Percentiles rank a stretch among this genome's conserved stretches.
Conservation (phyloP, 2,888 invertebrate species). For the Parnassius orleans region DNA sequence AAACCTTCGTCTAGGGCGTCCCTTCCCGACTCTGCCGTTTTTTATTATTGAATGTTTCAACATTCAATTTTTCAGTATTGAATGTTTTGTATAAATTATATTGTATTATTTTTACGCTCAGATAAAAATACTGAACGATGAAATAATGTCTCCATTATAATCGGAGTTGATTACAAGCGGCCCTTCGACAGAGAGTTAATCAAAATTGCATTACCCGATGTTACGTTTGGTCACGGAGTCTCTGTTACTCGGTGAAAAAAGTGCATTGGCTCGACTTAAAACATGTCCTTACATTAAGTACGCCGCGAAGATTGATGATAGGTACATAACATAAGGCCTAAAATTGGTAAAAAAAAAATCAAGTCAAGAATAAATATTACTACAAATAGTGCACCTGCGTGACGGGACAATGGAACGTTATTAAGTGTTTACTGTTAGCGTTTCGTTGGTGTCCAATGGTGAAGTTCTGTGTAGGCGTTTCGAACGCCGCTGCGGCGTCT, state of each 20-base stretch:
- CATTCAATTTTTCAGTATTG: no score
- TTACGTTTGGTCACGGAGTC: conserved; percentile 62
- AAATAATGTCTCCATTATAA: conserved; percentile 65
- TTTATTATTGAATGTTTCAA: no score
- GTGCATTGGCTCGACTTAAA: conserved; percentile 27
- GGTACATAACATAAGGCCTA: conserved; percentile 8
- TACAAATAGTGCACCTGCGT: conserved; percentile 52
- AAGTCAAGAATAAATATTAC: conserved; percentile 30
- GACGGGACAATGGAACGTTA: conserved; percentile 38
- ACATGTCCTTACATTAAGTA: conserved; percentile 32
- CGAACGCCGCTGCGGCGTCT: conserved; percentile 54
- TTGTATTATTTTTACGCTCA: neutral
- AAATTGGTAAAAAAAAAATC: conserved; percentile 4
- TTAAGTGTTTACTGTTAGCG: conserved; percentile 62
- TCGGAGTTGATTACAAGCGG: conserved; percentile 47
- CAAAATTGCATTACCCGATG: conserved; percentile 71
- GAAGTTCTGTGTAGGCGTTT: conserved; percentile 54
- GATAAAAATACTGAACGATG: conserved; percentile 33
- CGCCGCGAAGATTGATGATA: conserved; percentile 56
- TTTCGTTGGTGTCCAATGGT: conserved; percentile 54
- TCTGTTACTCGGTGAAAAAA: conserved; percentile 47
- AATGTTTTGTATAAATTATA: no score
- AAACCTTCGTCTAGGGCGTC: no score
- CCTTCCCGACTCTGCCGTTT: no score
- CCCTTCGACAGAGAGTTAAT: conserved; percentile 60